phyloP scores from a whole-genome alignment of 1,140 invertebrate species.

The Eurosta solidaginis region DNA sequence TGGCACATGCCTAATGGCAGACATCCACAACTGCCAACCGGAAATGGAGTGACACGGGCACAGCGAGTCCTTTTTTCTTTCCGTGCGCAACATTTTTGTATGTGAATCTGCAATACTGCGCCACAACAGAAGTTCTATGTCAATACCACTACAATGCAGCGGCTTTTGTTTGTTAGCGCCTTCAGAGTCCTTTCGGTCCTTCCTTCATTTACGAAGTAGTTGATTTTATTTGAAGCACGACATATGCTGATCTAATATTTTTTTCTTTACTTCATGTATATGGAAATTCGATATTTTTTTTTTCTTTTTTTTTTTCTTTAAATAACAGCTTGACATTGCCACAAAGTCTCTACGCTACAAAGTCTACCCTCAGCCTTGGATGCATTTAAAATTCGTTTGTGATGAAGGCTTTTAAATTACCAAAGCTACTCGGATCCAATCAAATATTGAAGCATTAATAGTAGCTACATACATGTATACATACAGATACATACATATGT shows the following conservation, averaged over 20 bases:
- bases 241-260: neutral
- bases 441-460: conserved; percentile 2
- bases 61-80: neutral
- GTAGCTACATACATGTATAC: too few relatives aligned
- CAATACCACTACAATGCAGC: neutral
- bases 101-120: neutral
- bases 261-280: neutral
- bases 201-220: neutral
- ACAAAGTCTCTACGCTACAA: neutral
- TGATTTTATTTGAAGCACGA: conserved; percentile 21
- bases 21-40: conserved; percentile 8
- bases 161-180: conserved; percentile 31
- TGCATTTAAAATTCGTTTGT: neutral
- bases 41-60: conserved; percentile 36
- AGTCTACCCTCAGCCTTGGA: too few relatives aligned
- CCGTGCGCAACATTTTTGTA: neutral
- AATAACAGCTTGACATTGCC: conserved; percentile 1
- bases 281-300: conserved; percentile 32
- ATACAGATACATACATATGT: too few relatives aligned
- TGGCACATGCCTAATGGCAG: neutral
- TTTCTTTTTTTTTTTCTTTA: neutral
- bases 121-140: neutral
- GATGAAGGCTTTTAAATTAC: conserved; percentile 2
- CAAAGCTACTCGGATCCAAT: neutral
- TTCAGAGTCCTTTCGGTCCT: neutral